Base-by-base conservation (phyloP, 2,888 invertebrate genomes). In the Serrognathus titanus region DNA sequence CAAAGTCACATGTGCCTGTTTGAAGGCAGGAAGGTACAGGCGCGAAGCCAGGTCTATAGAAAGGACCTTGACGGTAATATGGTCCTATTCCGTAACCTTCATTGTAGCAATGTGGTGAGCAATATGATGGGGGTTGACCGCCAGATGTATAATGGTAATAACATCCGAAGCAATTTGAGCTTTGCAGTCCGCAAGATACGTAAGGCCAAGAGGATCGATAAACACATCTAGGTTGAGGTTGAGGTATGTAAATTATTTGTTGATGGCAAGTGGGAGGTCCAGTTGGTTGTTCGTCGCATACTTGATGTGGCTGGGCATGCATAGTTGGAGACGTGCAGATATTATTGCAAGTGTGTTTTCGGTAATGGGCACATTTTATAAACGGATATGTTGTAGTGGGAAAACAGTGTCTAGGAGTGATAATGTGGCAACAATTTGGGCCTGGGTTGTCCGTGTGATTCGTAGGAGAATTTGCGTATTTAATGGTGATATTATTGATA, bases 171-270 rank as follows among this genome's bases (percentile, higher is more conserved):
- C 77, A 78, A 37, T 60, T 63, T 6, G 63, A 11, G 35, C 48
- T 57, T 3, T 52, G 48, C 37, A 70, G 63, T 10, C 68, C 69
- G 61, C 75, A 75, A 2, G 64, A 54, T 0, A 77, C 74, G 53
- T 75, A 78, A 1, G 78, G 78, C 77, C 77, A 78, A 9, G 53
- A 53, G 1, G 70, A 66, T 43, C 71, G 71, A 55, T 75, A 75
- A 7, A 62, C 57, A 57, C 78, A 78, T 47, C 67, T 66, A 1
- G 76, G 75, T 61, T 74, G 74, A 1, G 76, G 76, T 61, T 72
- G 71, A 1, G 72, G 72, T 20, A 76, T 69, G 58, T 75, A 77
- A 3, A 73, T 57, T 5, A 66, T 63, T 58, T 70, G 72, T 43
- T 69, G 68, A 36, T 67, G 71, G 59, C 75, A 78, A 43, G 62